These are phyloP conservation scores for Picus viridis DNA, from an alignment of 2,797 vertebrate genomes.

Conservation along the genomic window DNA sequence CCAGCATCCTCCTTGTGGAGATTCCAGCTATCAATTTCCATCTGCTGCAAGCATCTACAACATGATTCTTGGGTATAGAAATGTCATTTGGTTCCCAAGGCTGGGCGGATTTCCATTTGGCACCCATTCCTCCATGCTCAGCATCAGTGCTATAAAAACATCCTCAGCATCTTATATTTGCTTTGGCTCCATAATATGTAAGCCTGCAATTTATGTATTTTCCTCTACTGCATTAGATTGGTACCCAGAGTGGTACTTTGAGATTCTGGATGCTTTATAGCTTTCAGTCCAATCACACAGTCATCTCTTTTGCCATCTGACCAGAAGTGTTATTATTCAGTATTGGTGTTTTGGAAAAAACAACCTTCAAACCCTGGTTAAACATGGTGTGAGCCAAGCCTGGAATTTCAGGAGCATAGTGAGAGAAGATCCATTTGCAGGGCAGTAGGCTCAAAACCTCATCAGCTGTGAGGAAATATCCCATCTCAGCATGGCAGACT, in stretches of 20 bases:
- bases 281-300: neutral
- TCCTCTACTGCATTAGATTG: neutral
- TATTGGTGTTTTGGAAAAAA: accelerated
- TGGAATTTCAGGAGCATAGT: neutral
- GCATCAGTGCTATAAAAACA: neutral
- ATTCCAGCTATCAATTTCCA: slow-evolving; percentile 45
- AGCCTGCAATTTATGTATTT: neutral
- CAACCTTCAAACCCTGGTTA: neutral
- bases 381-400: neutral
- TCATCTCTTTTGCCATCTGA: neutral
- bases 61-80: neutral
- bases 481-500: neutral
- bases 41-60: neutral
- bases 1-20: neutral
- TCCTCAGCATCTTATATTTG: slow-evolving; percentile 1
- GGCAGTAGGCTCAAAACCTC: neutral
- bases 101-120: neutral
- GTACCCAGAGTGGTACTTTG: neutral
- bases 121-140: neutral
- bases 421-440: neutral
- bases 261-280: neutral
- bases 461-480: neutral
- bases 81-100: neutral
- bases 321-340: neutral
- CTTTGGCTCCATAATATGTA: neutral